phyloP scores from a whole-genome alignment of 2,888 invertebrate species.

The Mythimna impura region DNA sequence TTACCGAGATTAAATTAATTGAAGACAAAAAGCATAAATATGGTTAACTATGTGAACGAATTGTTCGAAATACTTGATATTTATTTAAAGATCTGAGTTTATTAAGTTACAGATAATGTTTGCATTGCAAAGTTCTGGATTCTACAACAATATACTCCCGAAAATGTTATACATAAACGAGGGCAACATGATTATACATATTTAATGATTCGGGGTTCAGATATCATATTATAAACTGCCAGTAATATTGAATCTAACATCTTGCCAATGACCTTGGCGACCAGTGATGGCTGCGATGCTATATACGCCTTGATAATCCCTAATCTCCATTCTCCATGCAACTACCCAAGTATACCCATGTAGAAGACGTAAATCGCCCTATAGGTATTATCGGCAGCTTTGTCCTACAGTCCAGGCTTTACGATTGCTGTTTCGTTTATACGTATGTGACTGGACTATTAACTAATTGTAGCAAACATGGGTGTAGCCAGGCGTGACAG shows the following conservation, averaged over 20 bases:
- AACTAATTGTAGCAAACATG: constrained; percentile 31
- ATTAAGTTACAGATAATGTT: background rate
- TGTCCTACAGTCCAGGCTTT: constrained; percentile 6
- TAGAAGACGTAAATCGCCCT: background rate
- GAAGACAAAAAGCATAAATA: background rate
- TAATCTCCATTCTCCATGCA: background rate
- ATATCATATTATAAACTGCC: background rate
- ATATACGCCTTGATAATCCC: background rate
- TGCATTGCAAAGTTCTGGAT: background rate
- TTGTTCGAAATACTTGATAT: no score
- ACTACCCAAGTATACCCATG: background rate
- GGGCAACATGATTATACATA: background rate
- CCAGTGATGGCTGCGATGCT: background rate
- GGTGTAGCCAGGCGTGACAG: constrained; percentile 15
- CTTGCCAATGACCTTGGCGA: constrained; percentile 12
- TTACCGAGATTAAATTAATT: constrained; percentile 5
- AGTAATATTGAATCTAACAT: background rate
- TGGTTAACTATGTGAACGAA: background rate
- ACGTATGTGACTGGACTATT: constrained; percentile 34
- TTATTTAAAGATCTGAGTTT: background rate
- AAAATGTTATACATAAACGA: background rate
- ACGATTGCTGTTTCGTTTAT: constrained; percentile 5
- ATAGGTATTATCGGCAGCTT: constrained; percentile 19
- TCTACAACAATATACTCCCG: background rate
- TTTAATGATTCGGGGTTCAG: background rate